These are phyloP conservation scores for Falcaria lacertinaria DNA, from an alignment of 2,888 invertebrate species.

Conservation along the genomic window DNA sequence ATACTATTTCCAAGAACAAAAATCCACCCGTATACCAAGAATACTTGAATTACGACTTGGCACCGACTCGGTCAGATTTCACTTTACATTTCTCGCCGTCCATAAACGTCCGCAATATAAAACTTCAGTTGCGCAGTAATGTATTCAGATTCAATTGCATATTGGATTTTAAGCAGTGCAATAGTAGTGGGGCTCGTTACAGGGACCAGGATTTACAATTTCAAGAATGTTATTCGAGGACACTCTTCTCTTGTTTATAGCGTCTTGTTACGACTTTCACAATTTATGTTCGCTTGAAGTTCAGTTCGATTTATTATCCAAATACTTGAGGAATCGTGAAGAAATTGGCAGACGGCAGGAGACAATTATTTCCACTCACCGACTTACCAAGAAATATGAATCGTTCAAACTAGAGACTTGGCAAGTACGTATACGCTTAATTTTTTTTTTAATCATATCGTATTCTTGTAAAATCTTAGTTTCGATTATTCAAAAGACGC, in stretches of 20 bases:
- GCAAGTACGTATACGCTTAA: too few relatives aligned
- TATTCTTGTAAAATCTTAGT: too few relatives aligned
- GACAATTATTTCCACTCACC: too few relatives aligned
- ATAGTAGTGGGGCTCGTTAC: conserved; percentile 24
- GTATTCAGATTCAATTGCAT: conserved; percentile 46
- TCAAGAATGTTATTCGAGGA: conserved; percentile 30
- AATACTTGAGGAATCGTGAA: too few relatives aligned
- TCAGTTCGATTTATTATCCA: background rate
- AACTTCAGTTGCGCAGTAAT: conserved; percentile 36
- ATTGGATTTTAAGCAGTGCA: conserved; percentile 23
- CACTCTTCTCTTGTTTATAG: conserved; percentile 21
- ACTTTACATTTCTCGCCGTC: conserved; percentile 30
- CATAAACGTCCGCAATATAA: conserved; percentile 32
- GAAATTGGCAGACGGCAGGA: too few relatives aligned
- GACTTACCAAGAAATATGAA: too few relatives aligned
- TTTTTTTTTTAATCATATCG: too few relatives aligned
- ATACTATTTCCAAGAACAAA: background rate
- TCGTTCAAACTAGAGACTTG: too few relatives aligned
- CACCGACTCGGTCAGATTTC: conserved; percentile 24
- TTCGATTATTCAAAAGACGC: too few relatives aligned
- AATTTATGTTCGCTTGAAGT: conserved; percentile 5
- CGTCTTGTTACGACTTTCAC: conserved; percentile 11
- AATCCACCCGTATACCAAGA: background rate
- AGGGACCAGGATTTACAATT: conserved; percentile 26
- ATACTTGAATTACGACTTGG: conserved; percentile 22